Evolutionary conservation across 2,888 invertebrate species (phyloP).

Genomic region (Lucinisca nassula): DNA sequence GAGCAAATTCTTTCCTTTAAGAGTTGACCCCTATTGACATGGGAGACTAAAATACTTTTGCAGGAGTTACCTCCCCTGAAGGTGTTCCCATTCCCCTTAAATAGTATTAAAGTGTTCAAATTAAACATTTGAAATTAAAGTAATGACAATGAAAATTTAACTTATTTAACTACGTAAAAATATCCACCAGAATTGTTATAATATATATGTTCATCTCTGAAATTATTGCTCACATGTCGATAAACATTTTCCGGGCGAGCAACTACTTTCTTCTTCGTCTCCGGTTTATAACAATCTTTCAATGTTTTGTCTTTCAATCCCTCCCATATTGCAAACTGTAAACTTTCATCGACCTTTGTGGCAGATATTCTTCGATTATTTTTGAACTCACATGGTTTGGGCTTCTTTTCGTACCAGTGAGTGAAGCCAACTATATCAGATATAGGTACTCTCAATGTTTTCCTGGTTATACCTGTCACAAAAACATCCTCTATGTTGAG

Average conservation of each 20-base stretch:
- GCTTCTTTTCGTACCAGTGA: conserved; percentile 73
- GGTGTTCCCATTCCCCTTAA: no score
- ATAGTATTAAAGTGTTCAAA: no score
- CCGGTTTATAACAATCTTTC: conserved; percentile 44
- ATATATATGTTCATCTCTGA: conserved; percentile 60
- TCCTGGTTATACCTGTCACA: conserved; percentile 79
- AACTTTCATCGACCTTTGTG: conserved; percentile 60
- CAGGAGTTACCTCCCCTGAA: no score
- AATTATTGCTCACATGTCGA: neutral
- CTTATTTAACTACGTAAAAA: conserved; percentile 39
- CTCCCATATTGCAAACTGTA: conserved; percentile 68
- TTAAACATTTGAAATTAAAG: no score
- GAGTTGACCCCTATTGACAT: no score
- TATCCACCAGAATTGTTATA: conserved; percentile 44
- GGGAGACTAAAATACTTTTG: no score
- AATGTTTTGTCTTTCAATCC: conserved; percentile 44
- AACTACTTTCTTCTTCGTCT: conserved; percentile 14
- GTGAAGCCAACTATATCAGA: conserved; percentile 74
- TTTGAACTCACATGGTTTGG: conserved; percentile 74
- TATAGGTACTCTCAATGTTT: conserved; percentile 60
- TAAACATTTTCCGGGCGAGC: conserved; percentile 39
- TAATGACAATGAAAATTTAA: no score
- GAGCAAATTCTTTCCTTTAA: no score
- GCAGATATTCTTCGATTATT: conserved; percentile 65
- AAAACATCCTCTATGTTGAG: conserved; percentile 82